These are phyloP conservation scores for Hoplodrina blanda DNA, from an alignment of 2,888 invertebrate genomes.

Conservation along the genomic window DNA sequence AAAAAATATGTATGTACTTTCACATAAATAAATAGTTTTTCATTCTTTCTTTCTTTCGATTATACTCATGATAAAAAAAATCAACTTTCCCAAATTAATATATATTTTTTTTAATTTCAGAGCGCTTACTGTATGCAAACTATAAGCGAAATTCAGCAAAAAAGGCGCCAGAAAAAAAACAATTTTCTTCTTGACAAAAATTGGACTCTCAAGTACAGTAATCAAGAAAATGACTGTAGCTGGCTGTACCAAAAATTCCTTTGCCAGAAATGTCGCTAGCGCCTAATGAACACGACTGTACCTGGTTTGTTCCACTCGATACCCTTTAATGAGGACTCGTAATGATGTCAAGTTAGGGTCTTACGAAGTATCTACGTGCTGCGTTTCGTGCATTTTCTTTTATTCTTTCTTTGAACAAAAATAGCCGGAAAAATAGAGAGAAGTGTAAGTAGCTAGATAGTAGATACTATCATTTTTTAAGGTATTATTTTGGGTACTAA, in stretches of 20 bases:
- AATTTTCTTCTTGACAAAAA: constrained; percentile 59
- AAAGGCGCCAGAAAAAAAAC: constrained; percentile 18
- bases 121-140: too few species aligned
- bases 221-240: constrained; percentile 64
- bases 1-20: too few species aligned
- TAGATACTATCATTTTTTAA: too few species aligned
- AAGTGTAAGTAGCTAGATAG: too few species aligned
- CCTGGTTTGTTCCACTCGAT: constrained; percentile 67
- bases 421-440: neutral
- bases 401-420: constrained; percentile 2
- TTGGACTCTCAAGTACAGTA: constrained; percentile 66
- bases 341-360: constrained; percentile 53
- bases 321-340: constrained; percentile 60
- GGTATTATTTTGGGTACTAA: too few species aligned
- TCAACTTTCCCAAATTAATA: too few species aligned
- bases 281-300: constrained; percentile 63
- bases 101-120: too few species aligned
- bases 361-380: constrained; percentile 11
- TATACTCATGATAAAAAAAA: too few species aligned
- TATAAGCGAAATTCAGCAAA: constrained; percentile 18
- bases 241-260: constrained; percentile 61
- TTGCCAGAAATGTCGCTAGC: constrained; percentile 60
- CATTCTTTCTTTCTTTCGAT: too few species aligned
- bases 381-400: neutral
- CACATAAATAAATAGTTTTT: too few species aligned